Evolutionary conservation across 2,888 invertebrate species (phyloP).

Genomic region (Scaptomyza parva): DNA sequence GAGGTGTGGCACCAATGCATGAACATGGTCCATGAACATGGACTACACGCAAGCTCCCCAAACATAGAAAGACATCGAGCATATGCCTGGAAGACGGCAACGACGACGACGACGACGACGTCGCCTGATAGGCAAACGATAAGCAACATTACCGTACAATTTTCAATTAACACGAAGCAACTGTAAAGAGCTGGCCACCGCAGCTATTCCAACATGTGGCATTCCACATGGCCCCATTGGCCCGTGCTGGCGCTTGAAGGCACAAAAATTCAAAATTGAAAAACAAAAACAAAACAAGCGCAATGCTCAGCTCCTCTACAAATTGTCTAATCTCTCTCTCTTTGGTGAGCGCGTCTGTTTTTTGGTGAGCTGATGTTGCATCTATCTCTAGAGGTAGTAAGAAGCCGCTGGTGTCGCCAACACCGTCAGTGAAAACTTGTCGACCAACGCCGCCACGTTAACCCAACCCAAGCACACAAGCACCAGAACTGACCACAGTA

Average conservation of each 20-base stretch:
- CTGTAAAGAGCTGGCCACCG: slow-evolving; percentile 62
- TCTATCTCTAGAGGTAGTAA: slow-evolving; percentile 62
- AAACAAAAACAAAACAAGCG: background rate
- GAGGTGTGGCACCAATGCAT: slow-evolving; percentile 63
- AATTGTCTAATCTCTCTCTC: slow-evolving; percentile 81
- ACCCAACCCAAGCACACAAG: too few relatives aligned
- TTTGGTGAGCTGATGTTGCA: slow-evolving; percentile 36
- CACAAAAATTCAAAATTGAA: slow-evolving; percentile 26
- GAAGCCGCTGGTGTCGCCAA: slow-evolving; percentile 25
- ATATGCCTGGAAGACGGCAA: slow-evolving; percentile 45
- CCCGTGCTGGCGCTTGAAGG: slow-evolving; percentile 71
- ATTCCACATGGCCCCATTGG: slow-evolving; percentile 44
- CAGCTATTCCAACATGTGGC: slow-evolving; percentile 41
- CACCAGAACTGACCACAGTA: slow-evolving; percentile 56
- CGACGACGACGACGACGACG: slow-evolving; percentile 47
- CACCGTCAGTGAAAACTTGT: slow-evolving; percentile 57
- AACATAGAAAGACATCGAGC: slow-evolving; percentile 24
- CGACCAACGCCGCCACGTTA: slow-evolving; percentile 63
- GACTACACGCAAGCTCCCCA: slow-evolving; percentile 51
- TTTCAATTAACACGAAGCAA: slow-evolving; percentile 84
- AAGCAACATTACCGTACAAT: slow-evolving; percentile 84
- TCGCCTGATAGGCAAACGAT: slow-evolving; percentile 74
- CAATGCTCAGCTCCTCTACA: slow-evolving; percentile 60
- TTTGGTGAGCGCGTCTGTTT: slow-evolving; percentile 8
- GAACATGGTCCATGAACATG: slow-evolving; percentile 46